A percentile compares a stretch with the other conserved stretches of the same genome.
These are phyloP conservation scores for Diabrotica virgifera DNA, from an alignment of 1,140 invertebrate genomes.

Conservation along the genomic window DNA sequence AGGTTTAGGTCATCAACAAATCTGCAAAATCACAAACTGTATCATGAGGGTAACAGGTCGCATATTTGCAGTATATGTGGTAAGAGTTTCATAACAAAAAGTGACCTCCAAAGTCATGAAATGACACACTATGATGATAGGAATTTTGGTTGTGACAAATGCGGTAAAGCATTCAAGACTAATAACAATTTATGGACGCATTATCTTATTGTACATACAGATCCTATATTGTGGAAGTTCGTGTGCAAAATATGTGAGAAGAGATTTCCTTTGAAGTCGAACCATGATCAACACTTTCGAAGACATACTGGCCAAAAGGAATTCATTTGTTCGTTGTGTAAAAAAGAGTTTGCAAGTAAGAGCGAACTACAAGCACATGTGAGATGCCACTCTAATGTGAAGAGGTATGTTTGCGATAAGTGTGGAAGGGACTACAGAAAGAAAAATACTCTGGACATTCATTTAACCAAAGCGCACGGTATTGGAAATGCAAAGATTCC, in stretches of 20 bases:
- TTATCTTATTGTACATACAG: slow-evolving; percentile 37
- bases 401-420: slow-evolving; percentile 33
- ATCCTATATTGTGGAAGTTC: slow-evolving; percentile 38
- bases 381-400: slow-evolving; percentile 34
- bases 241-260: slow-evolving; percentile 32
- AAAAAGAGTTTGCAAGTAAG: slow-evolving; percentile 61
- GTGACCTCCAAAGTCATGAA: slow-evolving; percentile 53
- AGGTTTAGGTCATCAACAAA: slow-evolving; percentile 31
- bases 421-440: slow-evolving; percentile 42
- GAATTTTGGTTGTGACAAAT: slow-evolving; percentile 66
- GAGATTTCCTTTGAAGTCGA: slow-evolving; percentile 36
- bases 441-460: slow-evolving; percentile 29
- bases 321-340: slow-evolving; percentile 69
- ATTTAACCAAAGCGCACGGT: slow-evolving; percentile 37
- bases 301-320: slow-evolving; percentile 68
- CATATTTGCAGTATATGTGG: slow-evolving; percentile 56
- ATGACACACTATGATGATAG: slow-evolving; percentile 64
- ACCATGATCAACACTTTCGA: slow-evolving; percentile 62
- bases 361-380: slow-evolving; percentile 37
- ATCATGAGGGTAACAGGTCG: slow-evolving; percentile 31
- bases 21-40: slow-evolving; percentile 35
- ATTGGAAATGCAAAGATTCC: slow-evolving; percentile 32
- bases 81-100: slow-evolving; percentile 57
- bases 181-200: slow-evolving; percentile 35
- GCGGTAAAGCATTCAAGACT: slow-evolving; percentile 56